Percentiles rank a stretch among this genome's conserved stretches.
These are phyloP conservation scores for Halichoeres trimaculatus DNA, from an alignment of 2,113 vertebrate genomes.

Conservation along the genomic window DNA sequence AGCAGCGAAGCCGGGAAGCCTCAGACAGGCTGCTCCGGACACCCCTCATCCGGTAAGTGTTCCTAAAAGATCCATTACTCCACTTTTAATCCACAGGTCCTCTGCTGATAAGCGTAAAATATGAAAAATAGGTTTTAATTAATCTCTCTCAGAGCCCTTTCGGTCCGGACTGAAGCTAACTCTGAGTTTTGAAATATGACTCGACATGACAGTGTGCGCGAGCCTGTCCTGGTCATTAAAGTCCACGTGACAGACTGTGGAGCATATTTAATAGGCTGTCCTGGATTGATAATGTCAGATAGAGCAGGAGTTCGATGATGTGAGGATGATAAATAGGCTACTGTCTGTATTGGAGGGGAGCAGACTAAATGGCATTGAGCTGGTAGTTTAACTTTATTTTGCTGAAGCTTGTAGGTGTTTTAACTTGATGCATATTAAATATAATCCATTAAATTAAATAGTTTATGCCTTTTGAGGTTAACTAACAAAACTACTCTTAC, in stretches of 20 bases:
- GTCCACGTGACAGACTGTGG: slow-evolving; percentile 60
- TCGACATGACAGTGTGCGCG: slow-evolving; percentile 36
- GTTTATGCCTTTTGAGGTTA: too few species aligned
- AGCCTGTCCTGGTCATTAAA: slow-evolving; percentile 26
- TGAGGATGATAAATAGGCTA: background rate
- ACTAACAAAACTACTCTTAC: too few species aligned
- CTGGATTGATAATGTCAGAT: background rate
- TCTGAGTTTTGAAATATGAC: slow-evolving; percentile 38
- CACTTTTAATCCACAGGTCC: slow-evolving; percentile 22
- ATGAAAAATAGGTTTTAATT: background rate
- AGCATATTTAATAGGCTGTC: background rate
- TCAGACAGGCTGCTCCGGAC: slow-evolving; percentile 36
- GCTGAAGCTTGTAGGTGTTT: background rate
- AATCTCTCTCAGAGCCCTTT: background rate
- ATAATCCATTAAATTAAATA: too few species aligned
- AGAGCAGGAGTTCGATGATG: background rate
- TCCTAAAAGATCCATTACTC: background rate
- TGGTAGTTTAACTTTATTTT: background rate
- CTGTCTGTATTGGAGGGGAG: background rate
- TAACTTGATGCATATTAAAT: background rate
- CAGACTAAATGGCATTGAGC: background rate
- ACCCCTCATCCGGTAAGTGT: slow-evolving; percentile 50
- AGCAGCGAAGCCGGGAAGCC: slow-evolving; percentile 21
- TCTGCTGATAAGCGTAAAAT: background rate
- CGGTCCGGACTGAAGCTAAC: background rate